These are phyloP conservation scores for Apodemus sylvaticus DNA, from an alignment of 2,113 vertebrate species.

Conservation along the genomic window DNA sequence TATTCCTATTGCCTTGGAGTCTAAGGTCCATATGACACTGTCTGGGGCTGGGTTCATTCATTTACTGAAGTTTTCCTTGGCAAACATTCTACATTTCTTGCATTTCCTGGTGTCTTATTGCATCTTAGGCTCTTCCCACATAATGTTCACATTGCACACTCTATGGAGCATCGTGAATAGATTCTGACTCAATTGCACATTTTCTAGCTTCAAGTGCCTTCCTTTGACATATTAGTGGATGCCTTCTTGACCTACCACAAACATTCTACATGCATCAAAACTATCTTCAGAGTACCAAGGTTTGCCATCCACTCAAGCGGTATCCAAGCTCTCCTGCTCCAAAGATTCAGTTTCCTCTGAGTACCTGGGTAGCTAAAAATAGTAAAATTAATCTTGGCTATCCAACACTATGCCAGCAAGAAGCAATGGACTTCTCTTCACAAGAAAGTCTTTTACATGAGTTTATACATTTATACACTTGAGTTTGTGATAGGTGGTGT, in stretches of 20 bases:
- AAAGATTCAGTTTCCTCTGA: neutral
- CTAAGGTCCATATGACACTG: neutral
- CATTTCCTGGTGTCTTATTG: neutral
- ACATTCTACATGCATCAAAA: neutral
- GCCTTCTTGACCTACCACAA: neutral
- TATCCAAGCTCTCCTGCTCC: neutral
- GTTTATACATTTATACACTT: neutral
- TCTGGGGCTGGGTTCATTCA: neutral
- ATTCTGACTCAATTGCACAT: neutral
- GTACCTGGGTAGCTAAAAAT: neutral
- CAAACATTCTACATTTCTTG: neutral
- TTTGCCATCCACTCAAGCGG: neutral
- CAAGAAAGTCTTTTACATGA: neutral
- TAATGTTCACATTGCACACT: neutral
- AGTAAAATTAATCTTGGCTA: neutral
- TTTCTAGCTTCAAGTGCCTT: neutral
- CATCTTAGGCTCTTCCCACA: neutral
- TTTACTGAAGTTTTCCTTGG: neutral
- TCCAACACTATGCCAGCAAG: neutral
- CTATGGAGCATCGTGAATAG: no score
- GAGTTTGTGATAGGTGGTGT: neutral
- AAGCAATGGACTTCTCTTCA: neutral
- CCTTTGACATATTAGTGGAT: neutral
- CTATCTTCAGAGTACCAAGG: neutral
- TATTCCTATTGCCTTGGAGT: neutral